These are phyloP conservation scores for Morone saxatilis DNA, from an alignment of 2,113 vertebrate species.

Conservation along the genomic window DNA sequence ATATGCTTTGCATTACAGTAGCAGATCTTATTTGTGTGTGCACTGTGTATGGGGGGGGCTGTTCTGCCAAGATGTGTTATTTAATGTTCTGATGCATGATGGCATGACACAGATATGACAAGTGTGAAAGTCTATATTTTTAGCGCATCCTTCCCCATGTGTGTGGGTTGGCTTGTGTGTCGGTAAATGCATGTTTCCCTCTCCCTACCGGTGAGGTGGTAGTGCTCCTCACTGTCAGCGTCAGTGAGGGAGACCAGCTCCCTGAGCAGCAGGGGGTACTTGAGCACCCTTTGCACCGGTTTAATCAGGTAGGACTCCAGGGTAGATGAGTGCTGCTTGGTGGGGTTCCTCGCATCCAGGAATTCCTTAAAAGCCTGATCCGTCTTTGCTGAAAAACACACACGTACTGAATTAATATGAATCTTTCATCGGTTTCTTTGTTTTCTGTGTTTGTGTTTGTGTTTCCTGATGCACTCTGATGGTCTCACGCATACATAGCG, in stretches of 20 bases:
- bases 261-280: conserved; percentile 95
- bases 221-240: conserved; percentile 95
- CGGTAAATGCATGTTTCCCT: neutral
- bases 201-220: conserved; percentile 92
- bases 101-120: neutral
- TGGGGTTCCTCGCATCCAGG: conserved; percentile 93
- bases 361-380: conserved; percentile 95
- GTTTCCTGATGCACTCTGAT: neutral
- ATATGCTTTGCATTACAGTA: conserved; percentile 5
- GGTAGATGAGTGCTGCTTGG: conserved; percentile 97
- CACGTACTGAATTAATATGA: conserved; percentile 15
- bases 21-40: conserved; percentile 14
- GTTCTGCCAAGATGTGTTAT: neutral
- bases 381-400: conserved; percentile 88
- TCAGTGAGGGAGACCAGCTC: conserved; percentile 97
- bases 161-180: neutral
- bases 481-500: neutral
- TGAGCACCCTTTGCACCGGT: conserved; percentile 97
- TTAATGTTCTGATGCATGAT: neutral
- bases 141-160: neutral
- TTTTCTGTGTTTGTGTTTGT: neutral
- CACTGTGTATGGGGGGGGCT: neutral
- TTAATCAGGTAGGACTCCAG: conserved; percentile 98
- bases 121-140: conserved; percentile 34
- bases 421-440: neutral